These are phyloP conservation scores for Gadus chalcogrammus DNA, from an alignment of 2,113 vertebrate genomes.

Conservation along the genomic window DNA sequence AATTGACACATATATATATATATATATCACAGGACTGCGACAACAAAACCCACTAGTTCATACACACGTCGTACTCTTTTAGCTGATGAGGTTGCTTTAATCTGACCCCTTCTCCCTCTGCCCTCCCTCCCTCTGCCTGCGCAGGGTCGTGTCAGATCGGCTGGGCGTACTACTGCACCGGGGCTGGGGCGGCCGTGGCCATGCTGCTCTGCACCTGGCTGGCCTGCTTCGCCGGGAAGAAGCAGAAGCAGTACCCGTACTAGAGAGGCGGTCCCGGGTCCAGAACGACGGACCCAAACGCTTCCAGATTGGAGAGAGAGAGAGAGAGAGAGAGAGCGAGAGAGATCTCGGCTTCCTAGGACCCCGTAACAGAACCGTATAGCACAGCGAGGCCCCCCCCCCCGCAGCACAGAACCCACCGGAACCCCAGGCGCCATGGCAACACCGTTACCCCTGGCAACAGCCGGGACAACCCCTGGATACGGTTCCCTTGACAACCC, in stretches of 20 bases:
- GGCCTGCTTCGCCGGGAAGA: slow-evolving; percentile 95
- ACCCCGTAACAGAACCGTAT: slow-evolving; percentile 31
- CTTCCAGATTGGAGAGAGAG: not conserved
- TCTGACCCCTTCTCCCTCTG: not conserved
- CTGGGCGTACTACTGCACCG: slow-evolving; percentile 96
- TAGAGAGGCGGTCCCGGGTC: slow-evolving; percentile 50
- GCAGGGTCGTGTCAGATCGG: slow-evolving; percentile 92
- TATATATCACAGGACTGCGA: too few species aligned
- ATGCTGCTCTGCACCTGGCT: slow-evolving; percentile 95
- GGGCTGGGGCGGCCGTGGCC: slow-evolving; percentile 79
- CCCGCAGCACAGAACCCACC: slow-evolving; percentile 52
- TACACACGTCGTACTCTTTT: too few species aligned
- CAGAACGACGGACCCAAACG: not conserved
- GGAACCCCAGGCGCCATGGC: slow-evolving; percentile 40
- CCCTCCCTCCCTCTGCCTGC: slow-evolving; percentile 12
- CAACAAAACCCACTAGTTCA: too few species aligned
- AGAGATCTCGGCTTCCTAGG: slow-evolving; percentile 42
- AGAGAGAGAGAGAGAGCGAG: slow-evolving; percentile 23
- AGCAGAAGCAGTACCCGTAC: slow-evolving; percentile 96
- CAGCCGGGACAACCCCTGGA: slow-evolving; percentile 48
- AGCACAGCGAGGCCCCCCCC: too few species aligned
- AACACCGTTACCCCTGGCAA: too few species aligned
- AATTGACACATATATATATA: too few species aligned
- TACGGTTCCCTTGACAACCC: slow-evolving; percentile 56
- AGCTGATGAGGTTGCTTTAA: not conserved